Conservation (phyloP, 2,113 vertebrate genomes). For the Campylorhamphus procurvoides region DNA sequence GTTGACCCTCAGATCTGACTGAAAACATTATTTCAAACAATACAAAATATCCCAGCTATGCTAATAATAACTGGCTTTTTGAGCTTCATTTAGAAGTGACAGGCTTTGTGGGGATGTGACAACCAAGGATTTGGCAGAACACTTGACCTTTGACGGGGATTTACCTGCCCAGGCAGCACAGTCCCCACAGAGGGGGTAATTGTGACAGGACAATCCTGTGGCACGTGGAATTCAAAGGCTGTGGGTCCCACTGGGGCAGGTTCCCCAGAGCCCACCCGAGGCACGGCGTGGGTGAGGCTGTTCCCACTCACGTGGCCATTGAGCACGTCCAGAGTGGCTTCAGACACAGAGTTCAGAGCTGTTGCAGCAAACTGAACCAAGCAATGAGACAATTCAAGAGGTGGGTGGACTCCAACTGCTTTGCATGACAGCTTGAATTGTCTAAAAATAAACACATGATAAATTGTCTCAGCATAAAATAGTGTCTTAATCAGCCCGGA, state of each 20-base stretch:
- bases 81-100: background rate
- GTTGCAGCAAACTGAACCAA: conserved; percentile 88
- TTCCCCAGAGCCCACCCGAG: conserved; percentile 45
- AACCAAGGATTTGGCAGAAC: background rate
- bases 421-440: conserved; percentile 85
- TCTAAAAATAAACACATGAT: conserved; percentile 74
- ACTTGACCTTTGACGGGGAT: background rate
- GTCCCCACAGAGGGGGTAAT: conserved; percentile 82
- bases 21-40: background rate
- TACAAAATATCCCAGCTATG: background rate
- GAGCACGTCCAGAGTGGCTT: conserved; percentile 76
- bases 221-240: conserved; percentile 82
- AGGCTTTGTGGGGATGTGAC: background rate
- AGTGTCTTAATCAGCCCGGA: conserved; percentile 54
- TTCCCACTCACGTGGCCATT: conserved; percentile 69
- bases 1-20: background rate
- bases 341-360: conserved; percentile 75
- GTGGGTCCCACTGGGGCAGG: conserved; percentile 67
- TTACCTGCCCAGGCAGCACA: conserved; percentile 79
- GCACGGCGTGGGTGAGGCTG: conserved; percentile 42
- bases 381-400: conserved; percentile 87
- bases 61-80: background rate
- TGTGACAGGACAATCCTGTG: conserved; percentile 76
- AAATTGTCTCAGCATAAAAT: conserved; percentile 57
- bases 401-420: conserved; percentile 83